phyloP scores from a whole-genome alignment of 2,797 vertebrate genomes.

The Alosa sapidissima region DNA sequence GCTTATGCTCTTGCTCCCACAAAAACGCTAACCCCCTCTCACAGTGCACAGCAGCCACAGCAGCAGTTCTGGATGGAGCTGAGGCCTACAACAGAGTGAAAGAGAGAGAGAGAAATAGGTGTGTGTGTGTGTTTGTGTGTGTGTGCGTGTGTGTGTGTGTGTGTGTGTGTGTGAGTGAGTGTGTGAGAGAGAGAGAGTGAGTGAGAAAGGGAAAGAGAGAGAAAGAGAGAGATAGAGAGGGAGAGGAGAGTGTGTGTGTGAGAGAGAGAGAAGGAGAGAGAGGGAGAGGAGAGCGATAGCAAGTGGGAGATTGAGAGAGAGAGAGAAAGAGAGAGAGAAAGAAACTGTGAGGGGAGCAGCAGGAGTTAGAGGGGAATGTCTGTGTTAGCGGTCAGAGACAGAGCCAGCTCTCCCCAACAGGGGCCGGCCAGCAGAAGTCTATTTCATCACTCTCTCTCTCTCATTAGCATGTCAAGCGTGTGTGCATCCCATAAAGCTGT shows the following conservation, averaged over 20 bases:
- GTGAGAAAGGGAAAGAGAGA: no score
- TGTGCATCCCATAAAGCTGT: not conserved
- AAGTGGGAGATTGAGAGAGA: not conserved
- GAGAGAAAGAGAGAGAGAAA: not conserved
- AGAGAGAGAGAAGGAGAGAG: not conserved
- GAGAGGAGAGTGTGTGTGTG: not conserved
- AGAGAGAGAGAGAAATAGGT: not conserved
- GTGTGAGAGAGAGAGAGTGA: no score
- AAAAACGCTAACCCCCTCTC: not conserved
- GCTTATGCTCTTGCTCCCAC: not conserved
- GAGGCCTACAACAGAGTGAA: not conserved
- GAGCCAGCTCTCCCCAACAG: not conserved
- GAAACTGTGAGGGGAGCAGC: not conserved
- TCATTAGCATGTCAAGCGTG: not conserved
- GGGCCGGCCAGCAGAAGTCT: not conserved
- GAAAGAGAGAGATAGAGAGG: not conserved
- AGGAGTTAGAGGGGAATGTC: not conserved
- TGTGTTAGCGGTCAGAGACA: conserved; percentile 5
- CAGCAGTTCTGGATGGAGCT: not conserved
- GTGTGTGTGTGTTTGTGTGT: not conserved
- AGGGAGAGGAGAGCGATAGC: no score
- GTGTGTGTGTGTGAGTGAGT: not conserved
- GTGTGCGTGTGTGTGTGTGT: not conserved
- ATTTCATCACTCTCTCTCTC: not conserved
- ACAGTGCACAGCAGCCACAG: not conserved